phyloP scores from a whole-genome alignment of 2,888 invertebrate genomes.

The Amaurobius ferox region DNA sequence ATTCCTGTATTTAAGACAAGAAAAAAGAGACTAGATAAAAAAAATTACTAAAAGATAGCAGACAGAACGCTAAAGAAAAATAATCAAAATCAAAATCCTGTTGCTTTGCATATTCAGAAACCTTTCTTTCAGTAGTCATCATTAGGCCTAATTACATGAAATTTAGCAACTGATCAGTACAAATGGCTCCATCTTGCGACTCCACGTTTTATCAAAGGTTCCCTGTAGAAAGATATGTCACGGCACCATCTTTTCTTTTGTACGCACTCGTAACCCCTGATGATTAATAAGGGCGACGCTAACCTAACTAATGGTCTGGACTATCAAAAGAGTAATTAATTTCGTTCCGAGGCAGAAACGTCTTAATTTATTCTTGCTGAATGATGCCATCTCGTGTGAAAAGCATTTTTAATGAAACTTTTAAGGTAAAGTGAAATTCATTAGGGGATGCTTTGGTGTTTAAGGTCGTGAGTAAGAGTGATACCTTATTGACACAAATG shows the following conservation, averaged over 20 bases:
- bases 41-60: too few relatives aligned
- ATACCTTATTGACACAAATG: too few relatives aligned
- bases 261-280: not conserved
- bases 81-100: too few relatives aligned
- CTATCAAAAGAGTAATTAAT: conserved; percentile 8
- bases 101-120: conserved; percentile 4
- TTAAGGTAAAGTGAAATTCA: too few relatives aligned
- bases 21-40: too few relatives aligned
- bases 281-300: conserved; percentile 32
- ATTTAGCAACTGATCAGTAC: conserved; percentile 26
- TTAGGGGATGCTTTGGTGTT: too few relatives aligned
- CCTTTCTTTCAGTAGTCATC: conserved; percentile 6
- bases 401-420: conserved; percentile 15
- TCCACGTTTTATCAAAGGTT: conserved; percentile 49
- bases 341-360: not conserved
- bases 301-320: conserved; percentile 12
- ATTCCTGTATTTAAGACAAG: too few relatives aligned
- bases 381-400: conserved; percentile 19
- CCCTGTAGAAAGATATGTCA: conserved; percentile 39
- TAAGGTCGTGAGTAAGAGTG: too few relatives aligned
- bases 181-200: conserved; percentile 33
- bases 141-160: conserved; percentile 48
- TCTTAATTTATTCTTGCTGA: conserved; percentile 47
- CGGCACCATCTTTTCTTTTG: conserved; percentile 16
- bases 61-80: too few relatives aligned